Evolutionary conservation across 2,113 vertebrate species (phyloP), one percentile per base, ranked within the genome.

Genomic region (Myotis lucifugus): DNA sequence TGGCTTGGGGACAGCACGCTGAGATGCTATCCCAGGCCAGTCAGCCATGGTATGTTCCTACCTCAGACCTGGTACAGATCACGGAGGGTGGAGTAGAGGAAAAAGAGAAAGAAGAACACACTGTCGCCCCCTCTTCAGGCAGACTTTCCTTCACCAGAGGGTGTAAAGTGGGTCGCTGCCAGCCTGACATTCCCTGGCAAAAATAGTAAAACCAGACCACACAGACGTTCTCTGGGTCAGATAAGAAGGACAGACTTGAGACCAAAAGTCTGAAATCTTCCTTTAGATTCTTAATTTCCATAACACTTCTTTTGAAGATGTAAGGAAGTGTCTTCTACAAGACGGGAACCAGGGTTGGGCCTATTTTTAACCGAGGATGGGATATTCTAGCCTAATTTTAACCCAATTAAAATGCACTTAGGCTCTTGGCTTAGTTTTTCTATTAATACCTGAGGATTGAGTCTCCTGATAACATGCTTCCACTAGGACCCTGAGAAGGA

Each of bases 131-230:
- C 19, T 42, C 90, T 23, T 25, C 29, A 40, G 46, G 42, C 64
- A 94, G 69, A 78, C 42, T 77, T 87, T 25, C 88, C 95, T 90
- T 96, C 72, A 25, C 82, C 72, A 48, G 92, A 74, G 59, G 72
- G 32, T 54, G 14, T 82, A 37, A 84, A 40, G 40, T 48, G 37
- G 37, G 84, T 79, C 27, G 64, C 66, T 70, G 54, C n/a, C 90
- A 92, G 74, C 23, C 54, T 59, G 19, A 59, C 73, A 77, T 50
- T 59, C 56, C 50, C 42, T 52, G 81, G 85, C 34, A 93, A 73
- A 85, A 94, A 88, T 79, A 83, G 88, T 12, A 84, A 94, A 61
- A 64, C 7, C 11, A 64, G 83, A 9, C 50, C 42, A 40, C 66
- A 59, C 9, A 79, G 50, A 48, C 15, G 18, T 84, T 76, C 66